A percentile compares a stretch with the other conserved stretches of the same genome.
Conservation (phyloP, 2,113 vertebrate species). For the Dipodomys stephensi region DNA sequence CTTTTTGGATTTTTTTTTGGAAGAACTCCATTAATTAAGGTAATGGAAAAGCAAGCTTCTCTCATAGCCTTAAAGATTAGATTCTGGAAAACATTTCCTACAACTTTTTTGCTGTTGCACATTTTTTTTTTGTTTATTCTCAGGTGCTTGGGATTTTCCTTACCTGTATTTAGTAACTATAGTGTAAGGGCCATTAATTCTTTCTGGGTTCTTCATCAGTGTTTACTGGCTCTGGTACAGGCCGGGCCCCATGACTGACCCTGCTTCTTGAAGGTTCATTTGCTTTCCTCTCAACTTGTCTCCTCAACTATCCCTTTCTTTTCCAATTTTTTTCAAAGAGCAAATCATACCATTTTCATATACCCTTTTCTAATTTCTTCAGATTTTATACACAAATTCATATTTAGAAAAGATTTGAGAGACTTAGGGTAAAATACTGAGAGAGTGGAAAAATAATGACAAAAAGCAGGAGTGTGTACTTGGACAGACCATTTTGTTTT, state of each 20-base stretch:
- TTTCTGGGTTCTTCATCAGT: neutral
- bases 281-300: neutral
- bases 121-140: neutral
- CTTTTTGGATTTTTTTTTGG: slow-evolving; percentile 99
- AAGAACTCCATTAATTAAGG: slow-evolving; percentile 98
- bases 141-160: neutral
- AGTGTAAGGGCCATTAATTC: fast-evolving
- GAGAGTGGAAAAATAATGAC: neutral
- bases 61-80: neutral
- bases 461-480: neutral
- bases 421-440: neutral
- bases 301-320: neutral
- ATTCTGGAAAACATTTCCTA: neutral
- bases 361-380: neutral
- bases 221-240: fast-evolving
- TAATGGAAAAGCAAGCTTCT: slow-evolving; percentile 76
- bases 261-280: fast-evolving
- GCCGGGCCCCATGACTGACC: fast-evolving
- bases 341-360: neutral
- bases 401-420: neutral
- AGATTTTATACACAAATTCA: neutral
- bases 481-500: neutral
- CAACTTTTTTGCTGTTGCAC: neutral
- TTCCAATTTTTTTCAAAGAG: neutral
- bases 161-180: neutral